Conservation (phyloP, 2,113 vertebrate species). For the Dicrurus megarhynchus region DNA sequence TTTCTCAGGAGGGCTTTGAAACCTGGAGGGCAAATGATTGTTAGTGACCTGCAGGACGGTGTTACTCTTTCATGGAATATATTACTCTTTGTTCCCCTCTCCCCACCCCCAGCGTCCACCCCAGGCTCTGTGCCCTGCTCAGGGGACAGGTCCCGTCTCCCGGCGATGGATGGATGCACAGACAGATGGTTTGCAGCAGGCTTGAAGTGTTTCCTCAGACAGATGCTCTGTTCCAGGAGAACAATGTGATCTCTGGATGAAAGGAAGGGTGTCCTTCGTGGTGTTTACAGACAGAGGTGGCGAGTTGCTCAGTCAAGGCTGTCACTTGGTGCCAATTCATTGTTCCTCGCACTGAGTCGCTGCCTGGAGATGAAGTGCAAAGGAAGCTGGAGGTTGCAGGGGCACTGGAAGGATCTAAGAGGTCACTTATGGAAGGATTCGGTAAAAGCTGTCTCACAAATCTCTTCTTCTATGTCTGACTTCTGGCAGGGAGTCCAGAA, state of each 20-base stretch:
- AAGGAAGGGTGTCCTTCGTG: constrained; percentile 61
- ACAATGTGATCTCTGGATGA: constrained; percentile 35
- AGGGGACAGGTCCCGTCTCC: background rate
- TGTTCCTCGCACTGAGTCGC: constrained; percentile 53
- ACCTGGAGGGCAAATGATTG: background rate
- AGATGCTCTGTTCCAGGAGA: constrained; percentile 32
- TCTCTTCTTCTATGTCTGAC: constrained; percentile 85
- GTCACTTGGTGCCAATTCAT: constrained; percentile 54
- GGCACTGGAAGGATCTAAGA: constrained; percentile 50
- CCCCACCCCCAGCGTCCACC: background rate
- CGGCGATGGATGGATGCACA: background rate
- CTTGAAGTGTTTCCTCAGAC: constrained; percentile 44
- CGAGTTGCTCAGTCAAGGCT: constrained; percentile 32
- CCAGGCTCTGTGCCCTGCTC: background rate
- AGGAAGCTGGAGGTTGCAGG: constrained; percentile 60
- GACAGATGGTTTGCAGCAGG: constrained; percentile 49
- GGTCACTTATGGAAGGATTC: constrained; percentile 59
- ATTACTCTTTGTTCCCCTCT: background rate
- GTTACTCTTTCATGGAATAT: background rate
- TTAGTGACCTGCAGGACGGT: background rate
- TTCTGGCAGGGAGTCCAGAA: constrained; percentile 88
- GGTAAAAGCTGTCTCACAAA: constrained; percentile 65
- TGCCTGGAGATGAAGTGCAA: constrained; percentile 53
- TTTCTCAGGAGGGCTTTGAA: background rate
- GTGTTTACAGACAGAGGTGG: constrained; percentile 62